Conservation (phyloP, 2,888 invertebrate species). For the Ennomos fuscantarius region DNA sequence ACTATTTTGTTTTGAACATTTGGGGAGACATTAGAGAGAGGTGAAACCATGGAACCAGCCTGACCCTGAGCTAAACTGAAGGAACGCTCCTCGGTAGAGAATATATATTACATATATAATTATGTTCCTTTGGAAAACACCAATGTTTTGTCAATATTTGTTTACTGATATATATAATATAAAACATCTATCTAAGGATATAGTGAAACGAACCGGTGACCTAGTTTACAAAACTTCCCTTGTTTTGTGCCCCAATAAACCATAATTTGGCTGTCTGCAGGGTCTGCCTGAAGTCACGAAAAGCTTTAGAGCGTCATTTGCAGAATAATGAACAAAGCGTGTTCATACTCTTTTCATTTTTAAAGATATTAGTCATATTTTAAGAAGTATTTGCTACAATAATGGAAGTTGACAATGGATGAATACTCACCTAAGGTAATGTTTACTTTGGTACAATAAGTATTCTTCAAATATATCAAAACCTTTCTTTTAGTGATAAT, state of each 20-base stretch:
- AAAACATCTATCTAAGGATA: constrained; percentile 18
- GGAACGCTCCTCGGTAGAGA: too few species aligned
- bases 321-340: constrained; percentile 14
- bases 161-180: constrained; percentile 13
- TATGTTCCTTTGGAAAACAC: too few species aligned
- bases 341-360: constrained; percentile 6
- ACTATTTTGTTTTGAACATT: too few species aligned
- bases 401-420: constrained; percentile 60
- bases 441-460: background rate
- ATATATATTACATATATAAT: too few species aligned
- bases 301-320: constrained; percentile 1
- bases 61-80: too few species aligned
- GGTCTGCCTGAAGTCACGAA: constrained; percentile 24
- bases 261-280: constrained; percentile 10
- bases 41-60: too few species aligned
- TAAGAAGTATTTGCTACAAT: constrained; percentile 13
- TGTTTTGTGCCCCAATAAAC: constrained; percentile 48
- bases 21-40: too few species aligned
- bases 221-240: constrained; percentile 51
- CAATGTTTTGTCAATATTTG: constrained; percentile 36
- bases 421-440: constrained; percentile 46
- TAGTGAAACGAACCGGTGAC: constrained; percentile 56
- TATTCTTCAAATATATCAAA: too few species aligned
- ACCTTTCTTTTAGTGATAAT: too few species aligned
- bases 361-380: constrained; percentile 36